A percentile compares a stretch with the other conserved stretches of the same genome.
These are phyloP conservation scores for Anolis apletophallus DNA, from an alignment of 2,797 vertebrate species.

Conservation along the genomic window DNA sequence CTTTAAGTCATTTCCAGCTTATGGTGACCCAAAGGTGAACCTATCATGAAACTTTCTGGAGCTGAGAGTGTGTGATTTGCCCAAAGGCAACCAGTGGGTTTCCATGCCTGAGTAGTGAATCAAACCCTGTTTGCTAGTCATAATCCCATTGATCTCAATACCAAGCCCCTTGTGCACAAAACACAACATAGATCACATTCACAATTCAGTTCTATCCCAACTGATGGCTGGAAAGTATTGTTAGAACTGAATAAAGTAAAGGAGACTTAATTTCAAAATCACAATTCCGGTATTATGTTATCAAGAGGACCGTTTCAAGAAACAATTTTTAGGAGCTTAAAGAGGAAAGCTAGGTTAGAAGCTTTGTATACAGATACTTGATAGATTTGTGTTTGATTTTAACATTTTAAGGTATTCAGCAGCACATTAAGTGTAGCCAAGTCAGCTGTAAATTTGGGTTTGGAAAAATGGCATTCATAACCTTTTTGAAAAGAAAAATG, in stretches of 20 bases:
- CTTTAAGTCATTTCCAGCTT: too few relatives aligned
- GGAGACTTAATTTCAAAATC: background rate
- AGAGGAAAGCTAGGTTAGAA: background rate
- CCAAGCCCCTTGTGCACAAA: background rate
- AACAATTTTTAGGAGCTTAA: background rate
- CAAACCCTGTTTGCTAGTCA: too few relatives aligned
- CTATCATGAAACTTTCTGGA: too few relatives aligned
- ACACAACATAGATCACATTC: background rate
- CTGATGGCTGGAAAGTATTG: background rate
- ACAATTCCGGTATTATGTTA: background rate
- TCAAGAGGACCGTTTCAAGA: background rate
- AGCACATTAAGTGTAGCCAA: too few relatives aligned
- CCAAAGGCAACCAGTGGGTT: too few relatives aligned
- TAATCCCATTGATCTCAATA: background rate
- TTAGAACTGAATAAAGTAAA: background rate
- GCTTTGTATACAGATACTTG: background rate
- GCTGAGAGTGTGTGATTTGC: too few relatives aligned
- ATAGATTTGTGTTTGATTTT: background rate
- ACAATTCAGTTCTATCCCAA: background rate
- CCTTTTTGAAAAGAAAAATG: background rate
- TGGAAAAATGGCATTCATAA: background rate
- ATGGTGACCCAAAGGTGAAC: too few relatives aligned
- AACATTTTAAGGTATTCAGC: background rate
- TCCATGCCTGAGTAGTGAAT: too few relatives aligned
- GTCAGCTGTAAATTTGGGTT: too few relatives aligned